Evolutionary conservation across 2,113 vertebrate species (phyloP).

Genomic region (Azemiops feae): DNA sequence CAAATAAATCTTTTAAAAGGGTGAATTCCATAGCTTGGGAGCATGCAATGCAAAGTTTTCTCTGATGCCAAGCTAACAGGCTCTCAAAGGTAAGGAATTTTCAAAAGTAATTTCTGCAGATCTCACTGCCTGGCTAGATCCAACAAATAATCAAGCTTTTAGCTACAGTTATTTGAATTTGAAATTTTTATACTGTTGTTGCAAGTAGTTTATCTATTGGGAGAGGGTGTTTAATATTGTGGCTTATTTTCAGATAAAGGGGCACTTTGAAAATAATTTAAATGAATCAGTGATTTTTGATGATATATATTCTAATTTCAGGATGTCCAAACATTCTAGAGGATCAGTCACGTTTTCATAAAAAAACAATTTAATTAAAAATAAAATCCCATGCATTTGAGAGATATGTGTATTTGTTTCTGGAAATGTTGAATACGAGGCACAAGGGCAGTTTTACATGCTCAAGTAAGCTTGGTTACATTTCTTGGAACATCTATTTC

Average conservation of each 20-base stretch:
- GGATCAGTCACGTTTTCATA: neutral
- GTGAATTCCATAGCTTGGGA: neutral
- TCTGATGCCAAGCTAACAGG: neutral
- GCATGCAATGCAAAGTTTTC: neutral
- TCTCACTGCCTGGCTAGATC: neutral
- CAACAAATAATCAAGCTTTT: neutral
- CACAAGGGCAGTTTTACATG: neutral
- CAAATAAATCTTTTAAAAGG: neutral
- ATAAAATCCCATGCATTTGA: neutral
- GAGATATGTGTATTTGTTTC: neutral
- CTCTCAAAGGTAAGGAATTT: neutral
- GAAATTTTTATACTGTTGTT: neutral
- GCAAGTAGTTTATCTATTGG: neutral
- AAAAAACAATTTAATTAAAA: neutral
- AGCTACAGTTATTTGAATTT: neutral
- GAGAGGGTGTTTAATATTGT: neutral
- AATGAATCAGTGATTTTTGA: neutral
- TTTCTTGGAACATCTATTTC: neutral
- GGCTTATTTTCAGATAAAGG: neutral
- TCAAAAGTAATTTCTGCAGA: neutral
- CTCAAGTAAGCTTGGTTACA: neutral
- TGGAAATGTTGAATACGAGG: neutral
- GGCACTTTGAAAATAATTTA: neutral
- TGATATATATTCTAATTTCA: neutral
- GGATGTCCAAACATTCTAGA: neutral